Conservation (phyloP, 2,888 invertebrate species). For the Agrotis exclamationis region DNA sequence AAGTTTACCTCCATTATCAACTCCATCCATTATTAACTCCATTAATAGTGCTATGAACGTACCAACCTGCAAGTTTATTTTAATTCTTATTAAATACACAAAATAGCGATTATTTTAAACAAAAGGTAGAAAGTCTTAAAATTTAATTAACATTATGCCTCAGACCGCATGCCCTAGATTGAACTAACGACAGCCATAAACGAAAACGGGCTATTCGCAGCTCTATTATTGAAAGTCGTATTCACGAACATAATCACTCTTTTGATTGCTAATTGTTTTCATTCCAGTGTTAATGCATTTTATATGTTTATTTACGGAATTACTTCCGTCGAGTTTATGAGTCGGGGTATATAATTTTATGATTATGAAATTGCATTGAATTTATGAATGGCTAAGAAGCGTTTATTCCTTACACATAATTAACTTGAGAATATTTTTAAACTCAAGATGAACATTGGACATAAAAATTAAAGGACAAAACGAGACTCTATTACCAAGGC, state of each 20-base stretch:
- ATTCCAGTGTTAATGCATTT: constrained; percentile 43
- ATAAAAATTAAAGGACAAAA: too few species aligned
- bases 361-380: not conserved
- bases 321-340: constrained; percentile 22
- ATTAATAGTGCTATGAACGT: too few species aligned
- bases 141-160: constrained; percentile 25
- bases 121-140: constrained; percentile 14
- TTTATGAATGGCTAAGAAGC: not conserved
- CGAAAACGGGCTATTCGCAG: constrained; percentile 38
- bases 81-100: not conserved
- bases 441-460: too few species aligned
- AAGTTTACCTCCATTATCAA: too few species aligned
- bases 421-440: too few species aligned
- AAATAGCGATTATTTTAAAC: constrained; percentile 1
- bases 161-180: constrained; percentile 40
- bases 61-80: too few species aligned
- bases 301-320: constrained; percentile 32
- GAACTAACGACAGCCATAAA: constrained; percentile 47
- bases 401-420: too few species aligned
- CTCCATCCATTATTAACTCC: too few species aligned
- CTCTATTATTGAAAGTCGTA: constrained; percentile 50
- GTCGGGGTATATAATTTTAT: not conserved
- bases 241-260: constrained; percentile 45
- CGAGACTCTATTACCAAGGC: too few species aligned
- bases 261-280: constrained; percentile 55